Base-by-base conservation (phyloP, 2,888 invertebrate genomes). In the Aleiodes leptofemur region DNA sequence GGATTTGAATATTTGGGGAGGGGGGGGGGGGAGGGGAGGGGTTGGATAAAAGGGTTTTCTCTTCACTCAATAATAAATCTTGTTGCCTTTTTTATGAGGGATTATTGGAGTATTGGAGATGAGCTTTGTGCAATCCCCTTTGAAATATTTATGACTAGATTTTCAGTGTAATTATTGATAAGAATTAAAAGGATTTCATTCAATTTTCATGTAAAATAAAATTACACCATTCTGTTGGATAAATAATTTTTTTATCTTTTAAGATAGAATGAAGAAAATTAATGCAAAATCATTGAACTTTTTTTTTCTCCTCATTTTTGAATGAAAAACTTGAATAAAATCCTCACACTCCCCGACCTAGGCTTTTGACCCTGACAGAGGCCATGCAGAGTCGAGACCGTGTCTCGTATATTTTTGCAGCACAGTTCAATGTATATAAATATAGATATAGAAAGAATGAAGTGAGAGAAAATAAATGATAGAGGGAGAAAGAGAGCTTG, bases 341-440 rank as follows among this genome's bases (percentile, higher is more conserved):
- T 23, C 13, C 61, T 34, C 16, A 43, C 43, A 43, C 43, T 43
- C 43, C 66, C 66, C 66, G 66, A 68, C 68, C 31, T 68, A 68
- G 68, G 68, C n/a, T 68, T 68, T 68, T 53, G 51, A 23, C 76
- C 59, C 43, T 72, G 69, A 69, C 53, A 61, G 69, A 55, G 57
- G 51, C 29, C 23, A n/a, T 13, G 23, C 56, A 13, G 57, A 66
- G 38, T n/a, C 64, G 77, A 79, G 74, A 70, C 78, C 48, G 64
- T 64, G 64, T 64, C 64, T 64, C 48, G 64, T 64, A 48, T 64
- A 64, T 64, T 64, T 64, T 64, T 43, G 43, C 64, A 64, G 43
- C 43, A 80, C 76, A 73, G 71, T 74, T 53, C 72, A 66, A 59
- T 76, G 66, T 72, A 77, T 76, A 79, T 72, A 73, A 77, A 81